Evolutionary conservation across 2,113 vertebrate genomes (phyloP).

Genomic region (Semicossyphus pulcher): DNA sequence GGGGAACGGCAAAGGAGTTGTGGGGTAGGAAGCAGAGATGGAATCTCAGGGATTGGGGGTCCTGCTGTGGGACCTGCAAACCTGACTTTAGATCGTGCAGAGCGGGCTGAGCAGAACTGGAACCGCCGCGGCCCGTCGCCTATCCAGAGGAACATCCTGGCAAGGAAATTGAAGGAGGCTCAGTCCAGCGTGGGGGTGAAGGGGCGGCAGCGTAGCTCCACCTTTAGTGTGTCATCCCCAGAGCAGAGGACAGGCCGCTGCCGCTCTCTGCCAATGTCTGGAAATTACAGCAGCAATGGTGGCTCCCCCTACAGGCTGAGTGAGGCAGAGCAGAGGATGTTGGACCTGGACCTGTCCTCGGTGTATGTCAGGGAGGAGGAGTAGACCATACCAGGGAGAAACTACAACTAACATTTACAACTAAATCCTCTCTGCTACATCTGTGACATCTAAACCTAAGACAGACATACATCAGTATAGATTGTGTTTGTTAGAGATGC

Average conservation of each 20-base stretch:
- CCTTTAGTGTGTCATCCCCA: slow-evolving; percentile 81
- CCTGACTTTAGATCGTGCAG: slow-evolving; percentile 77
- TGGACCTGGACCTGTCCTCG: slow-evolving; percentile 86
- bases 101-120: slow-evolving; percentile 86
- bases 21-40: slow-evolving; percentile 32
- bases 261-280: slow-evolving; percentile 88
- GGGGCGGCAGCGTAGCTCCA: slow-evolving; percentile 82
- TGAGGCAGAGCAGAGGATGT: slow-evolving; percentile 90
- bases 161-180: slow-evolving; percentile 85
- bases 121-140: slow-evolving; percentile 89
- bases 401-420: neutral
- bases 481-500: neutral
- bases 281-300: slow-evolving; percentile 85
- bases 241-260: slow-evolving; percentile 86
- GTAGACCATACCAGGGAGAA: slow-evolving; percentile 65
- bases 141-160: slow-evolving; percentile 85
- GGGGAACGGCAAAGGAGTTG: slow-evolving; percentile 31
- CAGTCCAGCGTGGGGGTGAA: slow-evolving; percentile 68
- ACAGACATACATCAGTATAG: neutral
- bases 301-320: slow-evolving; percentile 90
- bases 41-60: slow-evolving; percentile 71
- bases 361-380: slow-evolving; percentile 86
- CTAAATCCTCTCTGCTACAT: neutral
- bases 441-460: neutral
- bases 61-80: slow-evolving; percentile 4